These are phyloP conservation scores for Andrena hattorfiana DNA, from an alignment of 2,888 invertebrate genomes.

Conservation along the genomic window DNA sequence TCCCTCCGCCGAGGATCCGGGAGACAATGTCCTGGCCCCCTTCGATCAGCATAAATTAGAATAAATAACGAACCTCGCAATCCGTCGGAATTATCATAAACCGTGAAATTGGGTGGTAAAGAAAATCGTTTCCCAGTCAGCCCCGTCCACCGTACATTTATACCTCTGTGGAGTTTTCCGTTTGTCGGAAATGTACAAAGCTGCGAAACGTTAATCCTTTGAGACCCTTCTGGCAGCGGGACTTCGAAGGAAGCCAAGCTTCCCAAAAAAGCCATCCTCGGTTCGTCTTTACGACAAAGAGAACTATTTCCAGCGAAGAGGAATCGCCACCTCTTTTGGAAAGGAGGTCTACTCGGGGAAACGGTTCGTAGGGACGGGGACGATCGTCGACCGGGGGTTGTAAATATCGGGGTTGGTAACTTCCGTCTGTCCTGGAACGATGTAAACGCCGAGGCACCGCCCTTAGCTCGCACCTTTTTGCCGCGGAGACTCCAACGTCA, in stretches of 20 bases:
- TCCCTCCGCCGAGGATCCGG: slow-evolving; percentile 55
- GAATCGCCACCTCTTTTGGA: background rate
- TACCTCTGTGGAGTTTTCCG: slow-evolving; percentile 2
- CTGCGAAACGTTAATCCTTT: slow-evolving; percentile 33
- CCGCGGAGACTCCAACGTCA: slow-evolving; percentile 12
- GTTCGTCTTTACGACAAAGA: background rate
- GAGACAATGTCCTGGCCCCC: slow-evolving; percentile 66
- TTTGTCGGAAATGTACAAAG: background rate
- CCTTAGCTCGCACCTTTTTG: slow-evolving; percentile 36
- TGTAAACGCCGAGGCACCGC: slow-evolving; percentile 21
- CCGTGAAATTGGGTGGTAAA: slow-evolving; percentile 61
- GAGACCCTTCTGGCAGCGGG: background rate
- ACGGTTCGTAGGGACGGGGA: background rate
- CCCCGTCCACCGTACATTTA: background rate
- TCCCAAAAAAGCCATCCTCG: background rate
- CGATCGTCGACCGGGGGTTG: background rate
- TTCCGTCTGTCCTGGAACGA: slow-evolving; percentile 2
- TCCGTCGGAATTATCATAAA: slow-evolving; percentile 69
- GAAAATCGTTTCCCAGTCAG: slow-evolving; percentile 40
- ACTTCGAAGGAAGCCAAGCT: background rate
- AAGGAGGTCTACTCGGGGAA: background rate
- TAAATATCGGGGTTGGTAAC: slow-evolving; percentile 38
- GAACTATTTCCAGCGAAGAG: background rate
- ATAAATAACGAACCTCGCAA: slow-evolving; percentile 75
- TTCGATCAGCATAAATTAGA: slow-evolving; percentile 78